Evolutionary conservation across 2,797 vertebrate species (phyloP).

Genomic region (Pelodytes ibericus): DNA sequence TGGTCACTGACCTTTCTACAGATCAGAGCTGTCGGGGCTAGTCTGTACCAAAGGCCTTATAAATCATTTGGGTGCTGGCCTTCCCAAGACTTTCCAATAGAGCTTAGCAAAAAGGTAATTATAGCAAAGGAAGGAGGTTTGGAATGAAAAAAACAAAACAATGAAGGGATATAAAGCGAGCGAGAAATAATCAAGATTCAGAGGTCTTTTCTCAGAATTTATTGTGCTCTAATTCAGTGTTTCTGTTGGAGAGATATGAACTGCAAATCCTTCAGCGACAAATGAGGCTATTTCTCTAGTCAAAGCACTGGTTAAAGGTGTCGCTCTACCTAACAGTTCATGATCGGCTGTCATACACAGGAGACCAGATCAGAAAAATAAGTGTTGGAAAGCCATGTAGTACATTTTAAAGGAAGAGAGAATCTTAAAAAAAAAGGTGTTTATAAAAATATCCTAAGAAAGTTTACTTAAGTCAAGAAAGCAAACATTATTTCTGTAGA

Average conservation of each 20-base stretch:
- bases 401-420: constrained; percentile 51
- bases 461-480: constrained; percentile 21
- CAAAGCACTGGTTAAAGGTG: constrained; percentile 38
- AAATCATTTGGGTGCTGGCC: constrained; percentile 77
- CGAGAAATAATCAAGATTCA: constrained; percentile 19
- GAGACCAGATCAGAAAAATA: constrained; percentile 31
- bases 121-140: background rate
- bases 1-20: constrained; percentile 73
- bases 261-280: background rate
- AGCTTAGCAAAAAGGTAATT: constrained; percentile 51
- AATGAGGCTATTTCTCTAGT: constrained; percentile 5
- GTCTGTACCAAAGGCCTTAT: constrained; percentile 54
- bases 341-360: constrained; percentile 43
- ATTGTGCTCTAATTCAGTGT: background rate
- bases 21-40: constrained; percentile 62
- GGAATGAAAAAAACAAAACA: background rate
- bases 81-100: constrained; percentile 54
- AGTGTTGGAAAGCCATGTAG: constrained; percentile 41
- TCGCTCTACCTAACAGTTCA: constrained; percentile 31
- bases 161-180: background rate
- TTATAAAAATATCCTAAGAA: background rate
- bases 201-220: background rate
- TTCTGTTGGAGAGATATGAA: background rate
- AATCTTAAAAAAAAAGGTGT: too few species aligned
- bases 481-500: background rate